Evolutionary conservation across 2,888 invertebrate species (phyloP).

Genomic region (Amblyteles armatorius): DNA sequence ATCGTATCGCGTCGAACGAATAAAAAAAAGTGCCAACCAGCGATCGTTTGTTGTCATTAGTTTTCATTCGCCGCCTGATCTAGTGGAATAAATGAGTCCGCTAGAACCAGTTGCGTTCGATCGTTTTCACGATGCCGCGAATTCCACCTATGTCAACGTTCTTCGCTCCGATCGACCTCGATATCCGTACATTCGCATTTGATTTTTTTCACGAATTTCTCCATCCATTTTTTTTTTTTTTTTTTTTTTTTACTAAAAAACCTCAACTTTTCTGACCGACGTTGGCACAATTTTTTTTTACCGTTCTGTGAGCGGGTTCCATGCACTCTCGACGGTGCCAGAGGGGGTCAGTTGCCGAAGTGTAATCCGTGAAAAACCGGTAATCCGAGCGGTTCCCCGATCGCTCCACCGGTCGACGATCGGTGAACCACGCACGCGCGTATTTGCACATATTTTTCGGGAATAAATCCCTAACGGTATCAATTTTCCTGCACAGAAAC

Average conservation of each 20-base stretch:
- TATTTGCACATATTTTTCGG: conserved; percentile 44
- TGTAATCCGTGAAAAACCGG: conserved; percentile 57
- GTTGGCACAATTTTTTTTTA: conserved; percentile 39
- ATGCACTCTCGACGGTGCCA: conserved; percentile 33
- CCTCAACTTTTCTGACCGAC: not conserved
- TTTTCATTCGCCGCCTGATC: not conserved
- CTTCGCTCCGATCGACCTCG: not conserved
- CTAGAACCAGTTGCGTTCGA: conserved; percentile 26
- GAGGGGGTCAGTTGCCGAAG: conserved; percentile 1
- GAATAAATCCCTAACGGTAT: conserved; percentile 45
- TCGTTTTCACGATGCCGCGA: not conserved
- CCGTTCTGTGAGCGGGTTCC: conserved; percentile 51
- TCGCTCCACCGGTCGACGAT: conserved; percentile 35
- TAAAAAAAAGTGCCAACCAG: not conserved
- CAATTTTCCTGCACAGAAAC: not conserved
- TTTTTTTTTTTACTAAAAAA: conserved; percentile 6
- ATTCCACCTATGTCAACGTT: conserved; percentile 1
- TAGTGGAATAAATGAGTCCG: conserved; percentile 19
- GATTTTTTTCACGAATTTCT: conserved; percentile 14
- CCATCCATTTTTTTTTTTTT: not conserved
- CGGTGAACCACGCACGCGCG: conserved; percentile 29
- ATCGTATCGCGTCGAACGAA: not conserved
- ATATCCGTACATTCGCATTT: conserved; percentile 13
- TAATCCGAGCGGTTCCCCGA: conserved; percentile 50
- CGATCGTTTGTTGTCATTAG: conserved; percentile 14